Percentiles rank a stretch among this genome's conserved stretches.
phyloP scores from a whole-genome alignment of 2,797 vertebrate genomes.

The Aphelocoma californica region DNA sequence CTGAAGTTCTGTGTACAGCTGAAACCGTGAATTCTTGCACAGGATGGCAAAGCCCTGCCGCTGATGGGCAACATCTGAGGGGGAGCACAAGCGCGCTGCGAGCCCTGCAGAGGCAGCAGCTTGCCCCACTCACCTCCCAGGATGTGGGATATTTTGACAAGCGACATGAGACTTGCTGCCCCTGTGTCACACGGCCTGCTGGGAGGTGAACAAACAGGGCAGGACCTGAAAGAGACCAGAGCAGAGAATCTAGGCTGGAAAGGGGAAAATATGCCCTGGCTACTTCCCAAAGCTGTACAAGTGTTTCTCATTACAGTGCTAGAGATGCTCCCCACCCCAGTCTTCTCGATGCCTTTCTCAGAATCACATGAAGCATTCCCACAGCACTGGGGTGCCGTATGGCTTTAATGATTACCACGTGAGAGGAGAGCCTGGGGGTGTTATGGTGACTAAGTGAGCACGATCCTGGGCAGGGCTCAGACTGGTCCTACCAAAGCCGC shows the following conservation, averaged over 20 bases:
- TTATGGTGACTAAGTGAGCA: background rate
- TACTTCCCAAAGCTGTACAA: background rate
- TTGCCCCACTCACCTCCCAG: background rate
- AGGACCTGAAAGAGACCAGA: background rate
- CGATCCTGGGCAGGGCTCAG: background rate
- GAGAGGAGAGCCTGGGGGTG: background rate
- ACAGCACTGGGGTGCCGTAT: no score
- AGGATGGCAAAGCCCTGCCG: background rate
- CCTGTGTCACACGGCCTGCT: background rate
- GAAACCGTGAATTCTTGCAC: background rate
- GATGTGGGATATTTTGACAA: background rate
- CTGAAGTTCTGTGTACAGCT: background rate
- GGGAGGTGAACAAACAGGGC: rapidly evolving
- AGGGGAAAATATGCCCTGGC: background rate
- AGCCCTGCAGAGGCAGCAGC: background rate
- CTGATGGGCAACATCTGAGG: background rate
- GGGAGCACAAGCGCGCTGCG: rapidly evolving
- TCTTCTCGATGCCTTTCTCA: background rate
- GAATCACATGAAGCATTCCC: rapidly evolving
- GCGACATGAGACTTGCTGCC: background rate
- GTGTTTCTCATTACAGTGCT: background rate
- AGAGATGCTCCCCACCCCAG: background rate
- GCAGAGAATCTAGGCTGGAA: background rate
- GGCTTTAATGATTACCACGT: background rate
- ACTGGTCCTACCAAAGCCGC: background rate